phyloP scores from a whole-genome alignment of 2,113 vertebrate genomes.

The Oxygymnocypris stewartii region DNA sequence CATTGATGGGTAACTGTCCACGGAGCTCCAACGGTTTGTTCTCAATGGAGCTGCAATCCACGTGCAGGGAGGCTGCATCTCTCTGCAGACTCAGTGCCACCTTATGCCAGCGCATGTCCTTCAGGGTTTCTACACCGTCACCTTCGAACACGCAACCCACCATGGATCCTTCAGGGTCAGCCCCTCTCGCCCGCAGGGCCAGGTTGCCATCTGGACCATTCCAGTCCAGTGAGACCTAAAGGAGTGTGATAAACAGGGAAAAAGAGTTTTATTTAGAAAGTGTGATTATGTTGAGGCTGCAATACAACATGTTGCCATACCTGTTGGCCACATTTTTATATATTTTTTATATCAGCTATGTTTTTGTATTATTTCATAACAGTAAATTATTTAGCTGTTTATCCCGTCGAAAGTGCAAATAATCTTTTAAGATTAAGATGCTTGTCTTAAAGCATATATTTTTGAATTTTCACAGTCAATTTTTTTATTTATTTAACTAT shows the following conservation, averaged over 20 bases:
- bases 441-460: not conserved
- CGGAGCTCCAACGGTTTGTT: constrained; percentile 80
- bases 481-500: not conserved
- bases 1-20: constrained; percentile 65
- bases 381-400: not conserved
- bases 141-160: constrained; percentile 79
- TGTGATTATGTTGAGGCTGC: not conserved
- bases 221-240: constrained; percentile 86
- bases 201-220: constrained; percentile 82
- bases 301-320: not conserved
- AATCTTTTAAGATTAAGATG: not conserved
- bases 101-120: constrained; percentile 92
- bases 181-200: constrained; percentile 76
- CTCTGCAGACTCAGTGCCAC: constrained; percentile 80
- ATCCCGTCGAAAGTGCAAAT: not conserved
- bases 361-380: not conserved
- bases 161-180: constrained; percentile 48
- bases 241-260: not conserved
- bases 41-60: constrained; percentile 87
- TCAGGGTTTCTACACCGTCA: constrained; percentile 80
- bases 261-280: not conserved
- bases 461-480: not conserved
- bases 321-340: too few relatives aligned
- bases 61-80: constrained; percentile 76
- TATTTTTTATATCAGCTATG: not conserved